These are phyloP conservation scores for sheep (Ovis aries) DNA, from an alignment of 2,113 vertebrate species.

Conservation along the genomic window DNA sequence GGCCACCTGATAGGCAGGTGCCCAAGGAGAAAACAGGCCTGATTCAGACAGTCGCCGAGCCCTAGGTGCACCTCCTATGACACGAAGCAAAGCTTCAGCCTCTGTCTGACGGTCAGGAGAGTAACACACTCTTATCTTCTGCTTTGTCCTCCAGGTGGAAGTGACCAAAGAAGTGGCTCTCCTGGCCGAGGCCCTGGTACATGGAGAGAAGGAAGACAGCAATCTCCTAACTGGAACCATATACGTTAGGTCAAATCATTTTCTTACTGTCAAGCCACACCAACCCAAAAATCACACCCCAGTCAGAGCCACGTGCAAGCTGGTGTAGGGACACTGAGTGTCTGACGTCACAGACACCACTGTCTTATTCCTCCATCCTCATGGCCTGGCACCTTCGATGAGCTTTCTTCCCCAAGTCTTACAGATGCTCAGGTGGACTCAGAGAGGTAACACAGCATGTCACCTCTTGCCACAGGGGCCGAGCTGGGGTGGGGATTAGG, in stretches of 20 bases:
- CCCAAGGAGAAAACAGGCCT: neutral
- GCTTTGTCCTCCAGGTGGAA: slow-evolving; percentile 40
- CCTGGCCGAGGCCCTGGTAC: neutral
- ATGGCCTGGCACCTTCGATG: rapidly evolving
- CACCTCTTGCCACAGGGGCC: neutral
- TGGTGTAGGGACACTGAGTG: neutral
- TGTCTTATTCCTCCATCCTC: neutral
- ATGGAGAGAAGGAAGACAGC: slow-evolving; percentile 13
- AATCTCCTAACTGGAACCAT: slow-evolving; percentile 55
- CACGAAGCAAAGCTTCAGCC: neutral
- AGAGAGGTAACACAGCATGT: neutral
- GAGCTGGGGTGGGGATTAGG: neutral
- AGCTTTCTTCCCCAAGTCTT: neutral
- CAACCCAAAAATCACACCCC: neutral
- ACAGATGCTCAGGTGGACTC: neutral
- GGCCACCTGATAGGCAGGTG: neutral
- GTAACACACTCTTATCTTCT: neutral
- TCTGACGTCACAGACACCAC: neutral
- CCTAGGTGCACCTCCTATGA: neutral
- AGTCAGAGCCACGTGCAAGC: neutral
- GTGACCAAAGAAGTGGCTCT: neutral
- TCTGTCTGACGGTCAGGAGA: neutral
- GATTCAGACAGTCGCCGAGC: rapidly evolving
- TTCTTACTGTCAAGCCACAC: neutral
- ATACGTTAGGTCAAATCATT: slow-evolving; percentile 54